A percentile compares a stretch with the other conserved stretches of the same genome.
Conservation (phyloP, 2,113 vertebrate genomes). For the Megatriorchis doriae region DNA sequence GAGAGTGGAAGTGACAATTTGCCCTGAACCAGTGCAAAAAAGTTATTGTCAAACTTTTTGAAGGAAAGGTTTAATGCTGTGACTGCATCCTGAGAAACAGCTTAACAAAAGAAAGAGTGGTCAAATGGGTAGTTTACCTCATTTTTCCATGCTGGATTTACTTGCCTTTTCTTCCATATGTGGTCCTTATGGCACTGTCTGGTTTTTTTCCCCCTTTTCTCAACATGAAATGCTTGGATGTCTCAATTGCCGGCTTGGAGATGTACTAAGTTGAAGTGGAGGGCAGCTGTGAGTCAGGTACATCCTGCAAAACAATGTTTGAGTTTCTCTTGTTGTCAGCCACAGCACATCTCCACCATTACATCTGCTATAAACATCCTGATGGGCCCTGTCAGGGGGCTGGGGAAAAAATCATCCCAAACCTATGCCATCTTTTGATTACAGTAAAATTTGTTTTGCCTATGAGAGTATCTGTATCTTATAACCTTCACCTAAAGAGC, state of each 20-base stretch:
- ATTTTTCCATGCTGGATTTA: not conserved
- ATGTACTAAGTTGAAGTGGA: not conserved
- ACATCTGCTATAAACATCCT: slow-evolving; percentile 29
- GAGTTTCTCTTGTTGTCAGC: slow-evolving; percentile 36
- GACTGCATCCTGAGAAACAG: not conserved
- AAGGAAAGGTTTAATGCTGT: not conserved
- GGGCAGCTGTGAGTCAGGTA: slow-evolving; percentile 41
- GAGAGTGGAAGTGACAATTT: not conserved
- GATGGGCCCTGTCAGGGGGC: not conserved
- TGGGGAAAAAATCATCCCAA: not conserved
- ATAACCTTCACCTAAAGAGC: not conserved
- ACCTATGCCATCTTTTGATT: not conserved
- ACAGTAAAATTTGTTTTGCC: not conserved
- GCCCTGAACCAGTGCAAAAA: not conserved
- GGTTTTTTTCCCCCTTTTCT: not conserved
- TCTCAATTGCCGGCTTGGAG: slow-evolving; percentile 51
- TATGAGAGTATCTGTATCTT: not conserved
- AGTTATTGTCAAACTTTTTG: not conserved
- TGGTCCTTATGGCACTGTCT: not conserved
- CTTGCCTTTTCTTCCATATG: not conserved
- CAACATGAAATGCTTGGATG: not conserved
- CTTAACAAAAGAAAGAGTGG: not conserved
- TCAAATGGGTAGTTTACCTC: slow-evolving; percentile 8
- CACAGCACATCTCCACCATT: not conserved
- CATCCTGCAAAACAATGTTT: not conserved